Evolutionary conservation across 2,888 invertebrate genomes (phyloP).

Genomic region (Deilephila porcellus): DNA sequence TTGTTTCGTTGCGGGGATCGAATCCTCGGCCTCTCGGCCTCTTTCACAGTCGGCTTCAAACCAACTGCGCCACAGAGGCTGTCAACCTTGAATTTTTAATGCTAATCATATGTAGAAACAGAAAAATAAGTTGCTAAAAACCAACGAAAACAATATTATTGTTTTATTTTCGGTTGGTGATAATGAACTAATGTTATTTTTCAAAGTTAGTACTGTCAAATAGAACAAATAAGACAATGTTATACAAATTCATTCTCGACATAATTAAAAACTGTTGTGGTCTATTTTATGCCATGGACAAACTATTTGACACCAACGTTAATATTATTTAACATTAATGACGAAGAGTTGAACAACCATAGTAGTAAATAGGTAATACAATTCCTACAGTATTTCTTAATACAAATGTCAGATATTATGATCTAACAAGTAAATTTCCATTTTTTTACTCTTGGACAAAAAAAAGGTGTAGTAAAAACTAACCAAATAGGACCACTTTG

Average conservation of each 20-base stretch:
- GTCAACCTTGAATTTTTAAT: neutral
- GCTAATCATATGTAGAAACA: neutral
- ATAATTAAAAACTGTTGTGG: too few species aligned
- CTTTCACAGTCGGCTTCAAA: too few species aligned
- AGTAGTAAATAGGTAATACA: neutral
- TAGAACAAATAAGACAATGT: neutral
- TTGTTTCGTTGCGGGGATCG: too few species aligned
- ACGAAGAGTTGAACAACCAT: too few species aligned
- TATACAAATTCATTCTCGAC: neutral
- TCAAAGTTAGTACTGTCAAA: neutral
- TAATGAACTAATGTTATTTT: neutral
- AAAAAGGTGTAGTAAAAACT: neutral
- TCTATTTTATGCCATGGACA: too few species aligned
- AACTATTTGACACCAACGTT: too few species aligned
- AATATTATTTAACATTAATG: too few species aligned
- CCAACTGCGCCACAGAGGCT: too few species aligned
- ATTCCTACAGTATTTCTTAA: neutral
- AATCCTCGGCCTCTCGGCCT: too few species aligned
- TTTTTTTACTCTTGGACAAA: too few species aligned
- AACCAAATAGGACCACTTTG: neutral
- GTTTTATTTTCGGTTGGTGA: neutral
- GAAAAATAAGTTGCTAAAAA: neutral
- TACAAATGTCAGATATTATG: neutral
- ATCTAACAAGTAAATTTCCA: neutral
- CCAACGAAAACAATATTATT: neutral